phyloP scores from a whole-genome alignment of 2,797 vertebrate species.

The Peromyscus attwateri region DNA sequence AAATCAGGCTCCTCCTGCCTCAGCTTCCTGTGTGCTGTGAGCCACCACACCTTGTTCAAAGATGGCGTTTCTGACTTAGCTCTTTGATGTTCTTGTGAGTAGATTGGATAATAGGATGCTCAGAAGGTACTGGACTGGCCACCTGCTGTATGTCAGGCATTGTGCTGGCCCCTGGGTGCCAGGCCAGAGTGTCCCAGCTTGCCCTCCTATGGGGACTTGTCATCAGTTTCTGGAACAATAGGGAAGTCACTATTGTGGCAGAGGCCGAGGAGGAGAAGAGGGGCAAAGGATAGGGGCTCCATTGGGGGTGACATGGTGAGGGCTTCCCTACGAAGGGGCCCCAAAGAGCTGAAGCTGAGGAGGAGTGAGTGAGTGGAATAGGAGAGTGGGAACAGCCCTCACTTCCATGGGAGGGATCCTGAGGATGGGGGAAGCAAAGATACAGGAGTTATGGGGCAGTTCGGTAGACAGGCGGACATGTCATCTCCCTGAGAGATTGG shows the following conservation, averaged over 20 bases:
- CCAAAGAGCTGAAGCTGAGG: not conserved
- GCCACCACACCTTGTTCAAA: not conserved
- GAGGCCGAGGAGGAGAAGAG: not conserved
- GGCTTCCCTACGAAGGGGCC: not conserved
- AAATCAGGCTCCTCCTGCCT: not conserved
- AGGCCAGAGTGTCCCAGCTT: not conserved
- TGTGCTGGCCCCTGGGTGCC: not conserved
- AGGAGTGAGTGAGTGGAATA: not conserved
- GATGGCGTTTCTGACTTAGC: not conserved
- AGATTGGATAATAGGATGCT: not conserved
- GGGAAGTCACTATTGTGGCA: not conserved
- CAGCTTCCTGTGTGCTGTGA: not conserved
- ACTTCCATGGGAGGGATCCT: not conserved
- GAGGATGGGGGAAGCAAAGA: not conserved
- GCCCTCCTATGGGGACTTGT: not conserved
- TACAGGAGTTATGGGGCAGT: not conserved
- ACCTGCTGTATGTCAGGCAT: not conserved
- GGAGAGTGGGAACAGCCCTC: not conserved
- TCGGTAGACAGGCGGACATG: not conserved
- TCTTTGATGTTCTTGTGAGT: not conserved
- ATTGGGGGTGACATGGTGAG: not conserved
- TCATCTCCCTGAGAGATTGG: not conserved
- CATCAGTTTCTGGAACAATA: not conserved
- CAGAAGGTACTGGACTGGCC: not conserved
- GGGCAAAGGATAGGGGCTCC: not conserved